Evolutionary conservation across 53 echinoderm and acorn worm species (phyloP).

Genomic region (Zoroaster sp.): DNA sequence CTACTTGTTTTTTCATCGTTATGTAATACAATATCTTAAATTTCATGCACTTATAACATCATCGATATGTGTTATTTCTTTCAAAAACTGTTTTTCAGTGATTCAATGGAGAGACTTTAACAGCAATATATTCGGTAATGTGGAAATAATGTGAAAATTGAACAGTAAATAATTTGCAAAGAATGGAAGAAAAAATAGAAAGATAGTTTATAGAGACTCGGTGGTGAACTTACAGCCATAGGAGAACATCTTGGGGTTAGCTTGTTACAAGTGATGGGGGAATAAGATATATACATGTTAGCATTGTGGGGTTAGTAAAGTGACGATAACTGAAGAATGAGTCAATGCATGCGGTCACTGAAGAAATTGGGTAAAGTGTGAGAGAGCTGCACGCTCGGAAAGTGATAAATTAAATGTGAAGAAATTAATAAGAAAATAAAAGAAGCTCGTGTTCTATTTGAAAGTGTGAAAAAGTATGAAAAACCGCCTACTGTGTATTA

Average conservation of each 20-base stretch:
- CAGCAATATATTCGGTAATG: no score
- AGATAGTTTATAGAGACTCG: not conserved
- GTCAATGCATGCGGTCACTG: not conserved
- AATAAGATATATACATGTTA: conserved; percentile 42
- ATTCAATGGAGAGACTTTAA: no score
- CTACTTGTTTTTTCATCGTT: no score
- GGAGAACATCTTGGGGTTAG: conserved; percentile 12
- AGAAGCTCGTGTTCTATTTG: not conserved
- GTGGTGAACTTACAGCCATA: conserved; percentile 39
- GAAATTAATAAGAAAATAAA: not conserved
- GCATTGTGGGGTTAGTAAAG: conserved; percentile 29
- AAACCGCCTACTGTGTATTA: no score
- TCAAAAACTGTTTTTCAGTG: no score
- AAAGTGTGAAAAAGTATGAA: no score
- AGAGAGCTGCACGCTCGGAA: not conserved
- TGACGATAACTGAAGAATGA: not conserved
- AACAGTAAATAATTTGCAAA: not conserved
- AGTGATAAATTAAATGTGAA: not conserved
- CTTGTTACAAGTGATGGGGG: conserved; percentile 25
- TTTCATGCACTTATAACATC: no score
- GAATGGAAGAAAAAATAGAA: not conserved
- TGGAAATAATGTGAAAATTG: not conserved
- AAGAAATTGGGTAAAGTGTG: not conserved
- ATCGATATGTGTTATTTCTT: no score
- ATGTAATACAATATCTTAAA: no score